A percentile compares a stretch with the other conserved stretches of the same genome.
phyloP scores from a whole-genome alignment of 2,888 invertebrate species.

The Melieria picta region DNA sequence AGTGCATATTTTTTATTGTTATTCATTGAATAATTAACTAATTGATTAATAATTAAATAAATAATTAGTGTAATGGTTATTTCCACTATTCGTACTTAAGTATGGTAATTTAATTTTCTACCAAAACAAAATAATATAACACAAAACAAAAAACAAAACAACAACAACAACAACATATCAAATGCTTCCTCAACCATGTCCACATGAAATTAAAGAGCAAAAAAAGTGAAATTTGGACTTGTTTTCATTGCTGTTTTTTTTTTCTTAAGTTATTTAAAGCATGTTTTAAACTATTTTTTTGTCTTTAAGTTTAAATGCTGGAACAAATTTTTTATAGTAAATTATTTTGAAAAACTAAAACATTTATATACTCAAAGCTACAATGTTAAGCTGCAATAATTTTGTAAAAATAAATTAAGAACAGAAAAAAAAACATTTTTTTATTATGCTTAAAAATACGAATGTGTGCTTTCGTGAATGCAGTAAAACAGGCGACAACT shows the following conservation, averaged over 20 bases:
- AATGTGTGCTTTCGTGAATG: conserved; percentile 31
- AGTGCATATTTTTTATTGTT: conserved; percentile 32
- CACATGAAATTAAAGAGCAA: no score
- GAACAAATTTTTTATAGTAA: conserved; percentile 28
- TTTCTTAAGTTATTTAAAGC: conserved; percentile 50
- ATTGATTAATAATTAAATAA: conserved; percentile 28
- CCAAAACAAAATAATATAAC: neutral
- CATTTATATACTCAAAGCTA: conserved; percentile 24
- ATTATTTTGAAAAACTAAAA: conserved; percentile 30
- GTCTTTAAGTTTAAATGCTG: neutral
- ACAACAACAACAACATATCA: conserved; percentile 22
- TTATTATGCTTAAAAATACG: conserved; percentile 38
- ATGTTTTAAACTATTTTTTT: no score
- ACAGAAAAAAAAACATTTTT: no score
- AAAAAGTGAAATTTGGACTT: neutral
- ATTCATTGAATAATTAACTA: conserved; percentile 29
- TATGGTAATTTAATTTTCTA: conserved; percentile 26
- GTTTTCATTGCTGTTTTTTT: conserved; percentile 49
- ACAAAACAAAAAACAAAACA: conserved; percentile 18
- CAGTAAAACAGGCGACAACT: conserved; percentile 7
- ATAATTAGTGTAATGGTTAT: conserved; percentile 23
- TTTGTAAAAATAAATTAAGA: no score
- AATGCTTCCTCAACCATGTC: conserved; percentile 42
- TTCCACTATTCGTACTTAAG: neutral
- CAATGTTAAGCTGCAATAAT: conserved; percentile 17